Evolutionary conservation across 1,140 invertebrate genomes (phyloP).

Genomic region (Nasonia vitripennis): DNA sequence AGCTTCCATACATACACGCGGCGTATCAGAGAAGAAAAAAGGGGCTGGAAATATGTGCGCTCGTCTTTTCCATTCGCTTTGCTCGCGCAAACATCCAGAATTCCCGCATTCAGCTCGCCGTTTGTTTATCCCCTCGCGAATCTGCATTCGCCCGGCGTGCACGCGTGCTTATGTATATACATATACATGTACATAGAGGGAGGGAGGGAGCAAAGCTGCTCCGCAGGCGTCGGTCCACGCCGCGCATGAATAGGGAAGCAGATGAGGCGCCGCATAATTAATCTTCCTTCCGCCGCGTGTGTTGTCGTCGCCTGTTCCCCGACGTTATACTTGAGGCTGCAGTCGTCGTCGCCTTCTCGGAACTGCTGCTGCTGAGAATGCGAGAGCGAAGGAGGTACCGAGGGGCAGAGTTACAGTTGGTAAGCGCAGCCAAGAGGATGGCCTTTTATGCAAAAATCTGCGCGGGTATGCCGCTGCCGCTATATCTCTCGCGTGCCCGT

Average conservation of each 20-base stretch:
- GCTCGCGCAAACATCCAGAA: not conserved
- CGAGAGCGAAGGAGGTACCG: not conserved
- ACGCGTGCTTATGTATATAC: not conserved
- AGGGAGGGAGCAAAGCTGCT: not conserved
- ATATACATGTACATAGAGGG: too few species aligned
- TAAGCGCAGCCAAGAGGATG: not conserved
- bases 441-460: slow-evolving; percentile 31
- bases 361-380: not conserved
- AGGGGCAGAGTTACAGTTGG: not conserved
- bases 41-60: not conserved
- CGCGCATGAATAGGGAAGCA: slow-evolving; percentile 47
- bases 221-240: not conserved
- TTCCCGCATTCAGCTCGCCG: not conserved
- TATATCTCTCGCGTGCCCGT: not conserved
- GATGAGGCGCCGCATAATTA: slow-evolving; percentile 52
- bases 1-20: not conserved
- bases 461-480: not conserved
- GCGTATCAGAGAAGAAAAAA: not conserved
- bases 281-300: slow-evolving; percentile 40
- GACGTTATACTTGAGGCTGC: not conserved
- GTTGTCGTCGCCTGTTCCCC: not conserved
- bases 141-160: slow-evolving; percentile 6
- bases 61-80: too few species aligned
- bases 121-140: slow-evolving; percentile 21
- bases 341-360: not conserved